Base-by-base conservation (phyloP, 1,140 invertebrate species). In the Carposina sasakii region DNA sequence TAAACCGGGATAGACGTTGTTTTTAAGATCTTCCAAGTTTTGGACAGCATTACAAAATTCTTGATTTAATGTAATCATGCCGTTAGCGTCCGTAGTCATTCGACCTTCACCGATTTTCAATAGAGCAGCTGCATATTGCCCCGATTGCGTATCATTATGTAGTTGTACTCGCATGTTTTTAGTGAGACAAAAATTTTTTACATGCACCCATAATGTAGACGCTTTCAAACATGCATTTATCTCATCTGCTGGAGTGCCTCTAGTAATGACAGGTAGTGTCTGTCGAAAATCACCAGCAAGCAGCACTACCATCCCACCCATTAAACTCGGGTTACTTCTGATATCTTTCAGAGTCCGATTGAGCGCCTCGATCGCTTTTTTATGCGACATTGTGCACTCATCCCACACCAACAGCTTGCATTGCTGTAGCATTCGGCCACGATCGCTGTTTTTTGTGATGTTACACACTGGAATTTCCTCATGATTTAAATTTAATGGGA, bases 221-320 rank as follows among this genome's bases (percentile, higher is more conserved):
- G 57, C 41, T 52, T 67, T 63, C 48, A 81, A 34, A 49, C 60
- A 76, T 37, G 72, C 62, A 58, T 83, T 81, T 20, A 87, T 37
- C 71, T 85, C 74, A 65, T 87, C 73, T 47, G 77, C 78, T 39
- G 55, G 47, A 12, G 78, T 87, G 51, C 62, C 71, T 61, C 68
- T 59, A 33, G 57, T 50, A 17, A 86, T 75, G 3, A 87, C 73
- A 2, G 82, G 83, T 17, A 87, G 52, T n/a, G 67, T 87, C 66
- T 88, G 83, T 37, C 83, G 49, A 60, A 88, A 89, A 70, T 88
- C 81, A 33, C 86, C 85, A 23, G 60, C 56, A 6, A 65, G 45
- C 4, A 62, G 23, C 8, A 67, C 54, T 0, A 61, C 53, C 43
- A 62, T 45, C 21, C 53, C 57, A 23, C 64, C 57, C 54, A 67